These are phyloP conservation scores for Conus ventricosus DNA, from an alignment of 1,140 invertebrate genomes.

Conservation along the genomic window DNA sequence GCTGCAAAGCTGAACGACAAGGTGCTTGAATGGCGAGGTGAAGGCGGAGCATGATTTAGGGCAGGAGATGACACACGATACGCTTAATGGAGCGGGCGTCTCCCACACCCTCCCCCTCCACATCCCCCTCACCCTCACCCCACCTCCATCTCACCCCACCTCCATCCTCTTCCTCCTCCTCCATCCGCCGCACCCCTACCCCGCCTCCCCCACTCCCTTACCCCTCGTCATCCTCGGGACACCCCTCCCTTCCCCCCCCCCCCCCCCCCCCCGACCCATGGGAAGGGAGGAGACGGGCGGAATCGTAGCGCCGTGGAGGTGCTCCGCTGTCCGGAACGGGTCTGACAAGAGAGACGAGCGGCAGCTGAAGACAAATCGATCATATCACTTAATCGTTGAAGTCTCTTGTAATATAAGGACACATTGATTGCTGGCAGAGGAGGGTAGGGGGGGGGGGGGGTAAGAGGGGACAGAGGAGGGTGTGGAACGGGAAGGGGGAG, in stretches of 20 bases:
- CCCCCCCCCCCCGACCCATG: neutral
- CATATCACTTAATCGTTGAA: slow-evolving; percentile 2
- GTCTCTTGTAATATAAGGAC: slow-evolving; percentile 3
- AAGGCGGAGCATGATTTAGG: neutral
- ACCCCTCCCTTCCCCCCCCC: no score
- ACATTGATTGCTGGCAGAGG: neutral
- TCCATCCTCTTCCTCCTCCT: no score
- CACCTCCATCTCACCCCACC: no score
- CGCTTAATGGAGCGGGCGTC: neutral
- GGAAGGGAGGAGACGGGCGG: neutral
- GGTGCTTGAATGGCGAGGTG: neutral
- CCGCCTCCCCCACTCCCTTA: no score
- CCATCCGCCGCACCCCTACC: no score
- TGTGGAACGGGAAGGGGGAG: neutral
- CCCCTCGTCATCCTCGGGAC: no score
- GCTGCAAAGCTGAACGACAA: neutral
- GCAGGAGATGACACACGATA: neutral
- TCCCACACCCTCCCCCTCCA: neutral
- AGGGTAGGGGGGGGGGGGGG: neutral
- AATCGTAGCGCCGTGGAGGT: no score
- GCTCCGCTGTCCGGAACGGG: neutral
- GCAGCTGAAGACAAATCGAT: slow-evolving; percentile 10
- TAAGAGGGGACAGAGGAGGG: neutral
- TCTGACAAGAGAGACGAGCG: neutral
- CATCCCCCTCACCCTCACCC: no score